Evolutionary conservation across 2,113 vertebrate genomes (phyloP).

Genomic region (Takifugu flavidus): DNA sequence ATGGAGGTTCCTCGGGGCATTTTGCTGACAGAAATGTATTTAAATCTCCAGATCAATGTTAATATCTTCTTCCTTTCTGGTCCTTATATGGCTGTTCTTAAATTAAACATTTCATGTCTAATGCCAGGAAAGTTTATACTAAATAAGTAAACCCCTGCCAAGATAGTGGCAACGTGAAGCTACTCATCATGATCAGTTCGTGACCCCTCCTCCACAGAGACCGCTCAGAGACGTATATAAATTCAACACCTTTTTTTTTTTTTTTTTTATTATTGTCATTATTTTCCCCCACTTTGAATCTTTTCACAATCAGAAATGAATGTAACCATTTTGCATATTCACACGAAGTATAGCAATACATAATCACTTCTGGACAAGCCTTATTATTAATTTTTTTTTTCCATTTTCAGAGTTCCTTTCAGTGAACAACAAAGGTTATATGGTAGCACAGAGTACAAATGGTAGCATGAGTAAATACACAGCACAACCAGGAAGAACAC

Average conservation of each 20-base stretch:
- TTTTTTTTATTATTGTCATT: slow-evolving; percentile 27
- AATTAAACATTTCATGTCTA: no score
- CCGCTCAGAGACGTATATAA: slow-evolving; percentile 8
- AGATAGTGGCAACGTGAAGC: no score
- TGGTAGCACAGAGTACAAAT: slow-evolving; percentile 71
- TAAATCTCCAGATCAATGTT: no score
- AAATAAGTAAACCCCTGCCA: no score
- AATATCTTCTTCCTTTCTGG: no score
- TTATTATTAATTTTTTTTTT: slow-evolving; percentile 34
- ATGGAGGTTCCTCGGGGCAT: no score
- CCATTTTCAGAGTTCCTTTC: slow-evolving; percentile 56
- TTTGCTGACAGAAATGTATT: no score
- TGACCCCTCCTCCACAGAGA: slow-evolving; percentile 15
- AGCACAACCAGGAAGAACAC: slow-evolving; percentile 70
- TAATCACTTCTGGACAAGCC: slow-evolving; percentile 55
- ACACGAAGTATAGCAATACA: slow-evolving; percentile 58
- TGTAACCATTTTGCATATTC: slow-evolving; percentile 64
- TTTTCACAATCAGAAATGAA: slow-evolving; percentile 61
- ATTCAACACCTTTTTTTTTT: slow-evolving; percentile 65
- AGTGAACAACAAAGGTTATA: slow-evolving; percentile 69
- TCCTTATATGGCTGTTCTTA: no score
- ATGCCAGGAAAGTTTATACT: no score
- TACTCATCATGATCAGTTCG: not conserved
- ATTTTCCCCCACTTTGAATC: slow-evolving; percentile 55
- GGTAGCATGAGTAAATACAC: slow-evolving; percentile 66